Evolutionary conservation across 2,888 invertebrate species (phyloP).

Genomic region (Ptilodon capucinus): DNA sequence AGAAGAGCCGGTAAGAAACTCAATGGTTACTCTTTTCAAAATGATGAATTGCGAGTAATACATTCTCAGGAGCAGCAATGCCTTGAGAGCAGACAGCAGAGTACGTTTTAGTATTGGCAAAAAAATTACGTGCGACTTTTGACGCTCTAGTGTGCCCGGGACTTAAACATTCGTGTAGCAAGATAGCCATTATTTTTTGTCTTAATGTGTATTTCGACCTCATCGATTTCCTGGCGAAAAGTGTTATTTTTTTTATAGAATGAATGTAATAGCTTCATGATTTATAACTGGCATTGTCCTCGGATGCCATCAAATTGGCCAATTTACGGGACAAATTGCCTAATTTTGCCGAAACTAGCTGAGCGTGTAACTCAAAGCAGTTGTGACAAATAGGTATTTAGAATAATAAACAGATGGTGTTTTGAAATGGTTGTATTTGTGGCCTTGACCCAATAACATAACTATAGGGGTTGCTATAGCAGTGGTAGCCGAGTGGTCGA

Average conservation of each 20-base stretch:
- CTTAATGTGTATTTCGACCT: slow-evolving; percentile 14
- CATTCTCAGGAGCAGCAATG: too few species aligned
- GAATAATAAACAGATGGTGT: background rate
- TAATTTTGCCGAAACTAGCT: slow-evolving; percentile 49
- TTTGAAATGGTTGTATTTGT: background rate
- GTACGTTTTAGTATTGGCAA: too few species aligned
- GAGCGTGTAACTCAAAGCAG: slow-evolving; percentile 61
- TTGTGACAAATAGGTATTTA: slow-evolving; percentile 9
- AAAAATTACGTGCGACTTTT: too few species aligned
- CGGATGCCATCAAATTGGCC: slow-evolving; percentile 59
- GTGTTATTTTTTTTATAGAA: slow-evolving; percentile 40
- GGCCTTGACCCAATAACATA: background rate
- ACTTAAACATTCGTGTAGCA: background rate
- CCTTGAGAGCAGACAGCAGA: too few species aligned
- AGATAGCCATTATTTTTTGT: background rate
- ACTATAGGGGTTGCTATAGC: too few species aligned
- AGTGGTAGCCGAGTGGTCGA: too few species aligned
- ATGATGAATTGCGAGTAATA: too few species aligned
- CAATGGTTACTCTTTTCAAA: too few species aligned
- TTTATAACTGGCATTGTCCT: slow-evolving; percentile 62
- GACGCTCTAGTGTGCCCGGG: background rate
- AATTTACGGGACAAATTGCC: slow-evolving; percentile 59
- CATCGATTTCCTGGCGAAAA: slow-evolving; percentile 31
- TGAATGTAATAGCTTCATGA: slow-evolving; percentile 50
- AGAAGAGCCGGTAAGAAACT: too few species aligned